A percentile compares a stretch with the other conserved stretches of the same genome.
Evolutionary conservation across 2,113 vertebrate genomes (phyloP).

Genomic region (Acrocephalus arundinaceus): DNA sequence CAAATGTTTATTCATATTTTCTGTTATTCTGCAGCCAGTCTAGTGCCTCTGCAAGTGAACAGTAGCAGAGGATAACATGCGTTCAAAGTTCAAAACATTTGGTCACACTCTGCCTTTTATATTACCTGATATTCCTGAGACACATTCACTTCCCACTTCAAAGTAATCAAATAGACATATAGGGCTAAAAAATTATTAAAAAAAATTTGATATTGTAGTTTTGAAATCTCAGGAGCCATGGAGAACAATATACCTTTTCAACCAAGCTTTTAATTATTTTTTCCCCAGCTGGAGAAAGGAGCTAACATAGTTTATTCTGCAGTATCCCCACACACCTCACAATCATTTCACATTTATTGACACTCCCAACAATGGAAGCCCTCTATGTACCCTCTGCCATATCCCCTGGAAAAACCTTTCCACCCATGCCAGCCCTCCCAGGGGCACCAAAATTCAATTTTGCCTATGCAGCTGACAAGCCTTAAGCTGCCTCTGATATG

Average conservation of each 20-base stretch:
- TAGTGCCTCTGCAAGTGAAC: background rate
- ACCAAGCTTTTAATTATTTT: background rate
- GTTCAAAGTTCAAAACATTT: background rate
- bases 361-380: background rate
- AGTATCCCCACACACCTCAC: background rate
- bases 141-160: background rate
- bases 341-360: background rate
- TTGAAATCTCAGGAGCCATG: background rate
- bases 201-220: background rate
- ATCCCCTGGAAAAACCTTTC: background rate
- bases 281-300: background rate
- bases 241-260: background rate
- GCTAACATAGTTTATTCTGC: background rate
- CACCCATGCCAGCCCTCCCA: background rate
- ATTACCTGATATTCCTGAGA: background rate
- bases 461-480: background rate
- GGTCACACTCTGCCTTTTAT: background rate
- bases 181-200: background rate
- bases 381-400: background rate
- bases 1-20: background rate
- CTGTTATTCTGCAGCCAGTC: background rate
- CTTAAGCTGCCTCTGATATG: constrained; percentile 23
- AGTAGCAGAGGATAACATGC: background rate
- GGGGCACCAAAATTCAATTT: constrained; percentile 38
- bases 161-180: background rate